phyloP scores from a whole-genome alignment of 2,888 invertebrate species.

The Rotaria sp. region DNA sequence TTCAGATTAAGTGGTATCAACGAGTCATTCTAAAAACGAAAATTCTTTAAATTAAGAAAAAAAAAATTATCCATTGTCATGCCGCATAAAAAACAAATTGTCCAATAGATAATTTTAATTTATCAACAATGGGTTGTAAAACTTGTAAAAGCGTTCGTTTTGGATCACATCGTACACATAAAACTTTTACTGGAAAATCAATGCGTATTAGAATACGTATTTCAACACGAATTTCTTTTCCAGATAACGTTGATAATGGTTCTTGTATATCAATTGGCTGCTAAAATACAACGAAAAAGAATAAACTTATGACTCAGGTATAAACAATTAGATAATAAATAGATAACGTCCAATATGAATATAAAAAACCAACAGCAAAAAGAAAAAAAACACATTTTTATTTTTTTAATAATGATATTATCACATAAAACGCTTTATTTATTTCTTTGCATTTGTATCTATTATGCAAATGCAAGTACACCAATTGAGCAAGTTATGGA shows the following conservation, averaged over 20 bases:
- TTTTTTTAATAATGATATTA: background rate
- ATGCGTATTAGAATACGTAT: background rate
- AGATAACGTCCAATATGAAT: background rate
- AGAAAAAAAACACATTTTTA: background rate
- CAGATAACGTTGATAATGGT: background rate
- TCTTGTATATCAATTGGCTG: constrained; percentile 4
- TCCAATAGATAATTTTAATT: background rate
- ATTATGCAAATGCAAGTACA: background rate
- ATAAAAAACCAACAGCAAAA: background rate
- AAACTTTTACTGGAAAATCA: background rate
- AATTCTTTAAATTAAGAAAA: background rate
- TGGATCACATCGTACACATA: constrained; percentile 26
- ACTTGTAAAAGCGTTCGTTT: constrained; percentile 9
- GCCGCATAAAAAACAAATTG: constrained; percentile 7
- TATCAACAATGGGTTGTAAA: background rate
- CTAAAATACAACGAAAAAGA: background rate
- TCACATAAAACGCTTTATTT: background rate
- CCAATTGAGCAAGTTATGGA: background rate
- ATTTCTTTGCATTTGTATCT: background rate
- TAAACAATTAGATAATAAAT: background rate
- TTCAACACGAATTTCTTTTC: constrained; percentile 17
- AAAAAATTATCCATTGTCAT: background rate
- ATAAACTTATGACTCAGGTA: background rate
- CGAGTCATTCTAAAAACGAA: background rate
- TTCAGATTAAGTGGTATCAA: background rate